phyloP scores from a whole-genome alignment of 2,113 vertebrate species.

The Atrichornis clamosus region DNA sequence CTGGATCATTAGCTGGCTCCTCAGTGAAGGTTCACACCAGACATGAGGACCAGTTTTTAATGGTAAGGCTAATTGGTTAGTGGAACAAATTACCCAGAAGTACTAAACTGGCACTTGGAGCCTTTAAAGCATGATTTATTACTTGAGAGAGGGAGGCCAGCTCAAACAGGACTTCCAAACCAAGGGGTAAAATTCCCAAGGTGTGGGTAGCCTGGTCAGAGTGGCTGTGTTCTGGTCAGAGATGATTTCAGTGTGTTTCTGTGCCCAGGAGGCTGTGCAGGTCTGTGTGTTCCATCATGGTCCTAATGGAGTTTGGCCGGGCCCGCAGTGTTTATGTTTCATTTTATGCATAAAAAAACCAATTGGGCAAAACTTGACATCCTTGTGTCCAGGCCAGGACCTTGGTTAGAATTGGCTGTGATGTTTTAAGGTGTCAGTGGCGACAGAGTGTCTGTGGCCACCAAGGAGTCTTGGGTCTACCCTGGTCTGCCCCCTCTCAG shows the following conservation, averaged over 20 bases:
- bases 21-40: background rate
- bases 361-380: background rate
- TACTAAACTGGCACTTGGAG: background rate
- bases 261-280: background rate
- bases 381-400: background rate
- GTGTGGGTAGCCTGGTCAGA: background rate
- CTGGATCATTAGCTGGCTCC: background rate
- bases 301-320: accelerated
- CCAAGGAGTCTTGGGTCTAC: background rate
- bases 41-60: background rate
- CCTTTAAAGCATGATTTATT: background rate
- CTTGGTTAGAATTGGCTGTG: background rate
- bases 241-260: background rate
- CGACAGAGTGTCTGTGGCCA: background rate
- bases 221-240: background rate
- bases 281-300: background rate
- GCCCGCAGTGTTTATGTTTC: background rate
- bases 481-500: background rate
- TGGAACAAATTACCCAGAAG: background rate
- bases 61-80: background rate
- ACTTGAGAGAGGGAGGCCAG: background rate
- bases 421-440: background rate
- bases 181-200: accelerated
- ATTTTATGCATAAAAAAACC: background rate
- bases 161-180: background rate